Base-by-base conservation (phyloP, 2,888 invertebrate genomes). In the Anthophora plumipes region DNA sequence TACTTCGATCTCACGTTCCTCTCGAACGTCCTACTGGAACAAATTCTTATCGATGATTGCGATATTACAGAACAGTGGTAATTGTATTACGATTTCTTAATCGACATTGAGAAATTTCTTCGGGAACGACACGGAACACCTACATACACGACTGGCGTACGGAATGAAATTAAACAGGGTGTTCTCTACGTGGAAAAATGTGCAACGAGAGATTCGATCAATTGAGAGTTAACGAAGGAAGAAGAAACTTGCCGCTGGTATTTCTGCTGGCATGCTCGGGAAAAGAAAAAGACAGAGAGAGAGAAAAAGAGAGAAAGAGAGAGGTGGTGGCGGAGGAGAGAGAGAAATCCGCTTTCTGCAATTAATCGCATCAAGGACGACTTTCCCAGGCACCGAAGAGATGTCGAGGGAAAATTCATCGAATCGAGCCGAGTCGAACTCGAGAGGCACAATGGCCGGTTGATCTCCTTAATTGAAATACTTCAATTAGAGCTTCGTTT, bases 381-480 rank as follows among this genome's bases (percentile, higher is more conserved):
- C 81, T 87, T 85, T 88, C 85, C 84, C 78, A 75, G 78, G 70
- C 72, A 31, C 52, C 46, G 74, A 68, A 48, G 77, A 70, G 80
- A 78, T n/a, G 80, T 72, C 64, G 75, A 78, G 57, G 80, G 74
- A 84, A 86, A 85, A 85, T 86, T 77, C 82, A 77, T 77, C 82
- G 73, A 39, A 68, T 82, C 84, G 57, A 77, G 12, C 70, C 78
- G 69, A 77, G 50, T 73, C 55, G 78, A 31, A 31, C 41, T 17
- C 60, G 46, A 50, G 46, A 57, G 61, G 12, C 61, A 86, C 86
- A 86, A 86, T 84, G 60, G 76, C 74, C 66, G 76, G 54, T 71
- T 78, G 74, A 86, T 86, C 80, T 77, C 70, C 71, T 81, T 86
- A 86, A 86, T 86, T 86, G 86, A 85, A 83, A 86, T 54, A 76